phyloP scores from a whole-genome alignment of 2,797 vertebrate species.

The Phaenicophaeus curvirostris region DNA sequence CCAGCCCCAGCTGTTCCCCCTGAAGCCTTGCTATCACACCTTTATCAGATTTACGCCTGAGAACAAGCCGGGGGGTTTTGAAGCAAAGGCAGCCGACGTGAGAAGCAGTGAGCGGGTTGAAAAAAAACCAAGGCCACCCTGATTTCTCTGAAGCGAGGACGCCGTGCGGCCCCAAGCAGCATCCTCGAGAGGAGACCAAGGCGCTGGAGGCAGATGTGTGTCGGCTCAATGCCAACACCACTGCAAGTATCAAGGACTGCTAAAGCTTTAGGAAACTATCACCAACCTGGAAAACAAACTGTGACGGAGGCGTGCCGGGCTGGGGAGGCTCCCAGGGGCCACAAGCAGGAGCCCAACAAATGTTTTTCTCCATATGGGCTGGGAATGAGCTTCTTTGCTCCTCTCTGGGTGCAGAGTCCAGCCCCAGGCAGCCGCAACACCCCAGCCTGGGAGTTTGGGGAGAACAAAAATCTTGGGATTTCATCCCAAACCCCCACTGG shows the following conservation, averaged over 20 bases:
- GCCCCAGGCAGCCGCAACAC: rapidly evolving
- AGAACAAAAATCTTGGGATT: not conserved
- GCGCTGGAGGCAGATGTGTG: not conserved
- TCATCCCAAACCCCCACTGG: not conserved
- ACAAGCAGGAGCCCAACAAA: not conserved
- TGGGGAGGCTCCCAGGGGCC: conserved; percentile 3
- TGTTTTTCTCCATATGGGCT: not conserved
- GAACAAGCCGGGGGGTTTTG: not conserved
- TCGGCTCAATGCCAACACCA: not conserved
- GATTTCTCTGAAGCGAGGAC: not conserved
- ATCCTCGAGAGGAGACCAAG: not conserved
- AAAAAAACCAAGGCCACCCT: not conserved
- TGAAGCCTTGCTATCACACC: not conserved
- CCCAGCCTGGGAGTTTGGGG: not conserved
- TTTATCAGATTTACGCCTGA: not conserved
- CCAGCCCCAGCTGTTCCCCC: not conserved
- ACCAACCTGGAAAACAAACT: conserved; percentile 40
- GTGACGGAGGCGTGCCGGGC: not conserved
- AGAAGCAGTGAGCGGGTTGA: not conserved
- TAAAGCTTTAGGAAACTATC: not conserved
- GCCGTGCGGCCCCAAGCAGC: not conserved
- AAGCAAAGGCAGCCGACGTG: rapidly evolving
- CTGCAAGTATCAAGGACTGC: not conserved
- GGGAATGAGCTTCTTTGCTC: not conserved
- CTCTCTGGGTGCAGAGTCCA: rapidly evolving